Percentiles rank a stretch among this genome's conserved stretches.
Evolutionary conservation across 2,113 vertebrate genomes (phyloP).

Genomic region (Oceanodroma tethys): DNA sequence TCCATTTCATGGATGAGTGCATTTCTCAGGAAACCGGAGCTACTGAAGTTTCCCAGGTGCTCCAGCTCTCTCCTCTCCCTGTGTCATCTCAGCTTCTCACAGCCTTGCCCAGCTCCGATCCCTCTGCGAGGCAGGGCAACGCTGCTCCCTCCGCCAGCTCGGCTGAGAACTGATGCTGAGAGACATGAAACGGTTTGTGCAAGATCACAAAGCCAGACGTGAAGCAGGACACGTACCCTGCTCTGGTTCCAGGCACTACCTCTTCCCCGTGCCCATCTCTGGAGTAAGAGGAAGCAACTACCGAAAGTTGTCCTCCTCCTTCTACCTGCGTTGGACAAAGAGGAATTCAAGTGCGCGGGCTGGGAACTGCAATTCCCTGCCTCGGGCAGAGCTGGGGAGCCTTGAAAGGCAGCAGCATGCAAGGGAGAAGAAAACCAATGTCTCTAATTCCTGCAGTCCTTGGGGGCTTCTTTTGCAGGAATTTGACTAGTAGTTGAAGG

Average conservation of each 20-base stretch:
- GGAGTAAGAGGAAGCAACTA: background rate
- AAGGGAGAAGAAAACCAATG: background rate
- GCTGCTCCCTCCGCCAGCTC: background rate
- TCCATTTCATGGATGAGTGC: background rate
- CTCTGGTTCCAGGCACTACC: background rate
- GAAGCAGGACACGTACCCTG: background rate
- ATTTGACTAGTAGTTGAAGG: background rate
- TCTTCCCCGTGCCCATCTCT: background rate
- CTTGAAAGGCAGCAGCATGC: background rate
- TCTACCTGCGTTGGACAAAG: background rate
- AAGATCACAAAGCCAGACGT: background rate
- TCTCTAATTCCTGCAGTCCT: background rate
- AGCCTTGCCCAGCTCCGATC: background rate
- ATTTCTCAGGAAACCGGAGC: background rate
- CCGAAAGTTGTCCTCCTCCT: background rate
- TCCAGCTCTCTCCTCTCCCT: background rate
- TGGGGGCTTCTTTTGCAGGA: background rate
- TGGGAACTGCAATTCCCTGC: background rate
- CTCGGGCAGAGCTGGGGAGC: background rate
- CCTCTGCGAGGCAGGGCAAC: background rate
- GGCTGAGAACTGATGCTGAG: accelerated
- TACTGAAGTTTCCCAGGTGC: background rate
- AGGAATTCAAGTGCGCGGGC: background rate
- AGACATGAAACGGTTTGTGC: background rate
- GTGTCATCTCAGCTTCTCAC: background rate